Evolutionary conservation across 1,140 invertebrate species (phyloP).

Genomic region (Lepidurus couesii): DNA sequence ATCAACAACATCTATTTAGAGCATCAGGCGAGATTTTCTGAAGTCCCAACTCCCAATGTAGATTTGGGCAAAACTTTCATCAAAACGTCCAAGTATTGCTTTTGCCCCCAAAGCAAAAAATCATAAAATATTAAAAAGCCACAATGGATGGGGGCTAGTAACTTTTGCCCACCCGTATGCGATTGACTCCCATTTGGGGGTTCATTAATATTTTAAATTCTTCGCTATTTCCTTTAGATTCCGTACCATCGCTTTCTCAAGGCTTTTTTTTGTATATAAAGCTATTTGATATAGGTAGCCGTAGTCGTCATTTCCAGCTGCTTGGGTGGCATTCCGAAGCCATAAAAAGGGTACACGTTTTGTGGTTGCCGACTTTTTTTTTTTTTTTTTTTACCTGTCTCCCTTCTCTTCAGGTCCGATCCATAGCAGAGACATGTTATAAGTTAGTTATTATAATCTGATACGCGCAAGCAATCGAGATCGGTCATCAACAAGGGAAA

Average conservation of each 20-base stretch:
- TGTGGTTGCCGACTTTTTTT: neutral
- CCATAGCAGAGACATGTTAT: conserved; percentile 14
- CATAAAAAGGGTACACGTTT: conserved; percentile 22
- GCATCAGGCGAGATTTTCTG: too few species aligned
- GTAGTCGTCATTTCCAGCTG: conserved; percentile 3
- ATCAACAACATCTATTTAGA: too few species aligned
- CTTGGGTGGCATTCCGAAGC: conserved; percentile 13
- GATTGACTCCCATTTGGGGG: too few species aligned
- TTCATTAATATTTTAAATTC: neutral
- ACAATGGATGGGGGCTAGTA: too few species aligned
- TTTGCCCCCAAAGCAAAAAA: too few species aligned
- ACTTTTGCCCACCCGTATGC: too few species aligned
- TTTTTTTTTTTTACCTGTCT: neutral
- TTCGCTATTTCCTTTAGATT: neutral
- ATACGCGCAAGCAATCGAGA: neutral
- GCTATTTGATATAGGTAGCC: conserved; percentile 19
- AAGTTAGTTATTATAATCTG: conserved; percentile 19
- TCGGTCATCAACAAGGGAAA: neutral
- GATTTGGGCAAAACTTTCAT: too few species aligned
- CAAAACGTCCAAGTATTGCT: too few species aligned
- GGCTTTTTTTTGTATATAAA: neutral
- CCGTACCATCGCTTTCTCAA: neutral
- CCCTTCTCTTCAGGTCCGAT: neutral
- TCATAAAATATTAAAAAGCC: too few species aligned
- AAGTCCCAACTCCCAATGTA: too few species aligned